These are phyloP conservation scores for Drosophila birchii DNA, from an alignment of 2,888 invertebrate species.

Conservation along the genomic window DNA sequence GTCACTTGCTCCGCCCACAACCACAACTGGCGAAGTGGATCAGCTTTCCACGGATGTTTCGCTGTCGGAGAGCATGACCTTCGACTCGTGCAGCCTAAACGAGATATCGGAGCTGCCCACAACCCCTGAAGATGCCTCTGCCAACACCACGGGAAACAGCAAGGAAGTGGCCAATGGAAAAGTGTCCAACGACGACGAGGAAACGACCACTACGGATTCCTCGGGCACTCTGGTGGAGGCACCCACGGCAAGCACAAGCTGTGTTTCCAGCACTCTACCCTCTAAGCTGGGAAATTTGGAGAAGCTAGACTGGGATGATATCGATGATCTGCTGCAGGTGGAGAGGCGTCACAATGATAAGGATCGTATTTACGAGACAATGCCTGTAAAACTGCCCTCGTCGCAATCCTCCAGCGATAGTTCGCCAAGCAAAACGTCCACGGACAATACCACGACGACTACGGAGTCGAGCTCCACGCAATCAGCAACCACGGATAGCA, in stretches of 20 bases:
- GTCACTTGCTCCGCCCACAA: constrained; percentile 81
- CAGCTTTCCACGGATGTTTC: constrained; percentile 84
- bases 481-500: constrained; percentile 58
- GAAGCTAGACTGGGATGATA: constrained; percentile 89
- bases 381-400: constrained; percentile 87
- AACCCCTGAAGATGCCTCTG: constrained; percentile 82
- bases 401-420: constrained; percentile 85
- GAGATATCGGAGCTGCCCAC: constrained; percentile 83
- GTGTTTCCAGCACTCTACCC: constrained; percentile 86
- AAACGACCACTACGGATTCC: constrained; percentile 76
- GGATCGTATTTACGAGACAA: constrained; percentile 89
- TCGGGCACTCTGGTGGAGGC: constrained; percentile 74
- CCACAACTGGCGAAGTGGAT: constrained; percentile 82
- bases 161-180: constrained; percentile 58
- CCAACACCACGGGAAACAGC: constrained; percentile 66
- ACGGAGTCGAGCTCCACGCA: constrained; percentile 63
- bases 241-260: constrained; percentile 75
- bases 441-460: constrained; percentile 52
- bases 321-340: constrained; percentile 89
- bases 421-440: constrained; percentile 79
- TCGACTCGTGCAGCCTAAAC: constrained; percentile 84
- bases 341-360: constrained; percentile 88
- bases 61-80: constrained; percentile 84
- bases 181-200: constrained; percentile 56
- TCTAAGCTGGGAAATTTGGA: constrained; percentile 88